These are phyloP conservation scores for Zaprionus davidi DNA, from an alignment of 1,140 invertebrate genomes.

Conservation along the genomic window DNA sequence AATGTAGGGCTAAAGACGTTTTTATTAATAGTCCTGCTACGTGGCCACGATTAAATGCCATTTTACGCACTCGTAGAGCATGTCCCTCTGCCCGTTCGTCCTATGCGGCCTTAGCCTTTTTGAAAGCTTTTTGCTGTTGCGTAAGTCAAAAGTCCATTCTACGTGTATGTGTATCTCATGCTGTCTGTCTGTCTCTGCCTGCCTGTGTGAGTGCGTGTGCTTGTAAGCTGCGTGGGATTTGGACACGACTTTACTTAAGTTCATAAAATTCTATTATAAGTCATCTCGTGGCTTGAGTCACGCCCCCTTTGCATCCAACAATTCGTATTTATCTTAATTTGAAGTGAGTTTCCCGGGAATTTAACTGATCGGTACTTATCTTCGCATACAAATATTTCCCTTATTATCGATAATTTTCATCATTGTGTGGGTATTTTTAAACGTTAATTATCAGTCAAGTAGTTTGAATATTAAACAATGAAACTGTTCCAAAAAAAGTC, in stretches of 20 bases:
- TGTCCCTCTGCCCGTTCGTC: constrained; percentile 17
- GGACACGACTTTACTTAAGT: constrained; percentile 81
- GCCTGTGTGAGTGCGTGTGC: constrained; percentile 38
- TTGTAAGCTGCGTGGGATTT: constrained; percentile 75
- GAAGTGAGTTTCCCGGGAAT: constrained; percentile 15
- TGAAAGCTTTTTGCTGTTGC: constrained; percentile 82
- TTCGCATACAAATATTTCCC: neutral
- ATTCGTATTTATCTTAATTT: constrained; percentile 44
- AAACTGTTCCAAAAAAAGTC: no score
- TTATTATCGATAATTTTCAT: neutral
- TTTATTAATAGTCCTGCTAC: constrained; percentile 81
- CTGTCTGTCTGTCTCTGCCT: constrained; percentile 14
- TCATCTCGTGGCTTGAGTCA: constrained; percentile 36
- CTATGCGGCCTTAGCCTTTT: constrained; percentile 67
- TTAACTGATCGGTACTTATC: neutral
- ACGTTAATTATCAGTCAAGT: no score
- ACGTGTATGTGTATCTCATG: constrained; percentile 28
- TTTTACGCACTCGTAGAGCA: constrained; percentile 68
- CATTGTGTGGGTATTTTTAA: neutral
- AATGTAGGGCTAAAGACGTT: constrained; percentile 79
- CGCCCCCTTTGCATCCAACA: constrained; percentile 44
- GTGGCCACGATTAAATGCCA: constrained; percentile 81
- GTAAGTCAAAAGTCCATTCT: constrained; percentile 71
- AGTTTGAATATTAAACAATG: no score
- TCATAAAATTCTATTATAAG: constrained; percentile 82